phyloP scores from a whole-genome alignment of 2,797 vertebrate species.

The Lindbergichthys nudifrons region DNA sequence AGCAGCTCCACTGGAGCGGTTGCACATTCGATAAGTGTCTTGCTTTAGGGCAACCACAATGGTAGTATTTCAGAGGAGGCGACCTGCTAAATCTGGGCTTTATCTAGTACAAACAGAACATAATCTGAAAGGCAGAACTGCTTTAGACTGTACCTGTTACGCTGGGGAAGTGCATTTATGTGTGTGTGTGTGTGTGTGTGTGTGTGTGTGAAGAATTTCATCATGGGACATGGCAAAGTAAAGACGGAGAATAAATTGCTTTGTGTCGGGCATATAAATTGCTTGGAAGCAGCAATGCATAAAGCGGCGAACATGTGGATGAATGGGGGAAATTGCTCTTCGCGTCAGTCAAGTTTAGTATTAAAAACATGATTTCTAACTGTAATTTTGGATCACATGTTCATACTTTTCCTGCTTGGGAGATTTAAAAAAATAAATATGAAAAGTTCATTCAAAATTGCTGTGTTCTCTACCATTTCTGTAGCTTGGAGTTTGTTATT shows the following conservation, averaged over 20 bases:
- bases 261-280: conserved; percentile 18
- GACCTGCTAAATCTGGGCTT: conserved; percentile 29
- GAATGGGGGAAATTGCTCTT: conserved; percentile 2
- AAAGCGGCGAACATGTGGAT: conserved; percentile 5
- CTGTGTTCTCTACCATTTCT: not conserved
- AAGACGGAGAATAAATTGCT: conserved; percentile 28
- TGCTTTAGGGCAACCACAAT: conserved; percentile 36
- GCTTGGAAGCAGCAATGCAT: conserved; percentile 6
- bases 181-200: conserved; percentile 16
- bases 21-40: conserved; percentile 39
- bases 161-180: conserved; percentile 23
- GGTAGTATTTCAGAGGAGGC: conserved; percentile 15
- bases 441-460: not conserved
- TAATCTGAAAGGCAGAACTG: conserved; percentile 27
- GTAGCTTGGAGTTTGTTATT: not conserved
- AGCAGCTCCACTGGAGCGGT: conserved; percentile 29
- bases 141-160: conserved; percentile 27
- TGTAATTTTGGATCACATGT: not conserved
- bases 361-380: not conserved
- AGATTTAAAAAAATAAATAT: not conserved
- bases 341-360: conserved; percentile 11
- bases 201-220: conserved; percentile 33
- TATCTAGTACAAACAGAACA: conserved; percentile 43
- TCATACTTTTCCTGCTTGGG: not conserved
- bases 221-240: conserved; percentile 15